These are phyloP conservation scores for Procambarus clarkii DNA, from an alignment of 1,140 invertebrate genomes.

Conservation along the genomic window DNA sequence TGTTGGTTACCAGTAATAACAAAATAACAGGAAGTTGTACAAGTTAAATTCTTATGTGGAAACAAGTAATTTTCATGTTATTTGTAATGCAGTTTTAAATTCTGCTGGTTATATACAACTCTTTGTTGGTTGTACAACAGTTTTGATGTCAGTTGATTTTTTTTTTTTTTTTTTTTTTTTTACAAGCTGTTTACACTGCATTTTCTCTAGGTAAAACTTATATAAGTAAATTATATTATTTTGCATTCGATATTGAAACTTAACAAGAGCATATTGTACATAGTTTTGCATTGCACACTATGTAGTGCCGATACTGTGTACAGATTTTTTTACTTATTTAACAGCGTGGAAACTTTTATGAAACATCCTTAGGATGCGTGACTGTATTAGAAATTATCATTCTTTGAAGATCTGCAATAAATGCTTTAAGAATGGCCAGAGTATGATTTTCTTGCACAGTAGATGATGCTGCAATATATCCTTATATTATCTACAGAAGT, in stretches of 20 bases:
- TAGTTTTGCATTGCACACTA: constrained; percentile 57
- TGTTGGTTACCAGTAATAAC: too few relatives aligned
- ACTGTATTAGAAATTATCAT: constrained; percentile 19
- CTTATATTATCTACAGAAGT: too few relatives aligned
- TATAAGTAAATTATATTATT: not conserved
- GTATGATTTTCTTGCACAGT: not conserved
- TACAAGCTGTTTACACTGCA: not conserved
- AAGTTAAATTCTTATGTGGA: not conserved
- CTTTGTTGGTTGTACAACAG: constrained; percentile 20
- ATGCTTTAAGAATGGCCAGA: not conserved
- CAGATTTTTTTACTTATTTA: constrained; percentile 32
- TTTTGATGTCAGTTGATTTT: not conserved
- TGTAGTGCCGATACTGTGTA: constrained; percentile 53
- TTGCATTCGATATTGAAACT: not conserved
- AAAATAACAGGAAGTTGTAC: too few relatives aligned
- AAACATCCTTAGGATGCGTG: constrained; percentile 41
- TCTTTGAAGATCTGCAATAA: constrained; percentile 45
- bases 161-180: not conserved
- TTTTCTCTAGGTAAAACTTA: not conserved
- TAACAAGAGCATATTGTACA: constrained; percentile 13
- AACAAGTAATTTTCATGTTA: not conserved
- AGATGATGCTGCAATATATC: too few relatives aligned
- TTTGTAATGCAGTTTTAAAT: not conserved
- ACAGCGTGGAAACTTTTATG: constrained; percentile 32
- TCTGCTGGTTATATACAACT: not conserved